Evolutionary conservation across 2,113 vertebrate species (phyloP), one percentile per base, ranked within the genome.

Genomic region (Peromyscus maniculatus): DNA sequence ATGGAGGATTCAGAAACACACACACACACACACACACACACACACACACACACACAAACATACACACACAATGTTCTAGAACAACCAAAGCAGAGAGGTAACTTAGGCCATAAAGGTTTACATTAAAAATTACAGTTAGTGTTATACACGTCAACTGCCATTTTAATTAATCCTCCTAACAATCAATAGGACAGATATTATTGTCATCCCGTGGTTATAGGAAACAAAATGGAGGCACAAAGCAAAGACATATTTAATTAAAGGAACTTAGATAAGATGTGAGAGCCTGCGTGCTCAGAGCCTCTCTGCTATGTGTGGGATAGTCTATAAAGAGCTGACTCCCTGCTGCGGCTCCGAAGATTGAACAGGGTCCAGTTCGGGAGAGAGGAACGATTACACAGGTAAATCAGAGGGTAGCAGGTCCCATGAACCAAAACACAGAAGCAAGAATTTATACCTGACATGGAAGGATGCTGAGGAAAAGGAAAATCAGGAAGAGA

Each of bases 171-270:
- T 59, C 74, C 36, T 88, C 21, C 79, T 55, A 89, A 75, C 5
- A 75, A 80, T 91, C 64, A 83, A 4, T 33, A 10, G 86, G 92
- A 77, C 10, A 22, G 87, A 31, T 52, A 36, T 77, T 92, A 62
- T 33, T 46, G 82, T 36, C 62, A n/a, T 72, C 86, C 59, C 7
- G 80, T 17, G 55, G 89, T 72, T 82, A 84, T 2, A 80, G 64
- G 89, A 88, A 97, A 93, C 36, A 87, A 93, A 93, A 67, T 5
- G 62, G 9, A 97, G 62, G 43, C 26, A 92, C 43, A 77, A 69
- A 69, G 31, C 89, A 92, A 17, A 79, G 12, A 93, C 57, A 79
- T 90, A 49, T 26, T 62, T 67, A 79, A 79, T 43, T 72, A 91
- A 92, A 55, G 5, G 77, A 55, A 91, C 19, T 43, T 0, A 86